Evolutionary conservation across 2,113 vertebrate species (phyloP), one percentile per base, ranked within the genome.

Genomic region (Lathamus discolor): DNA sequence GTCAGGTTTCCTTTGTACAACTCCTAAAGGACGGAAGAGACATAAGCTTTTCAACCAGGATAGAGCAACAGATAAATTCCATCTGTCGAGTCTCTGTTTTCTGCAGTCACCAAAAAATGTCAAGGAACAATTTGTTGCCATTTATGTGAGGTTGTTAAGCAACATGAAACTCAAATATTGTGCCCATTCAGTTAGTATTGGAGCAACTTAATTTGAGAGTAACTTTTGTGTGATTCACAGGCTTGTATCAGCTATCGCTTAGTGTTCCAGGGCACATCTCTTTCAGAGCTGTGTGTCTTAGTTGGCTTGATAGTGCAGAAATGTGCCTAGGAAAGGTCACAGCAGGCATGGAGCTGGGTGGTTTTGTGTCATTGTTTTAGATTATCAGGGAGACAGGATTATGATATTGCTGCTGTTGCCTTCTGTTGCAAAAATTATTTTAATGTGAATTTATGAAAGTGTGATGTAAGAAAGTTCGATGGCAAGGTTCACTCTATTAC

Each of bases 161-260:
- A 96, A 96, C 90, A 91, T 22, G 73, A 78, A 94, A 49, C 87
- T 95, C 92, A 96, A 96, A 96, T 96, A 91, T 96, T 96, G 84
- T 94, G 61, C 92, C 86, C 55, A 12, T 96, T 95, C 73, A 24
- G 52, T 94, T 77, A 57, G 83, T 49, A 46, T 72, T 92, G 81
- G 83, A 96, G 52, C 84, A 94, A 81, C 55, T 84, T 78, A 62
- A 86, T 81, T 63, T 70, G 81, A 91, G 72, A 64, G 86, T 61
- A 86, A 93, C 76, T 96, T 92, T 20, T 9, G 64, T 67, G 87
- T 84, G 92, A 92, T 54, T 92, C 84, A 90, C 10, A 8, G 61
- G 55, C 90, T 66, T 13, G 3, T 9, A 6, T 5, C 11, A 8
- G 3, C 33, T 54, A 1, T 9, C 25, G 61, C 61, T 82, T 31